Evolutionary conservation across 2,113 vertebrate species (phyloP), one percentile per base, ranked within the genome.

Genomic region (Gila orcuttii): DNA sequence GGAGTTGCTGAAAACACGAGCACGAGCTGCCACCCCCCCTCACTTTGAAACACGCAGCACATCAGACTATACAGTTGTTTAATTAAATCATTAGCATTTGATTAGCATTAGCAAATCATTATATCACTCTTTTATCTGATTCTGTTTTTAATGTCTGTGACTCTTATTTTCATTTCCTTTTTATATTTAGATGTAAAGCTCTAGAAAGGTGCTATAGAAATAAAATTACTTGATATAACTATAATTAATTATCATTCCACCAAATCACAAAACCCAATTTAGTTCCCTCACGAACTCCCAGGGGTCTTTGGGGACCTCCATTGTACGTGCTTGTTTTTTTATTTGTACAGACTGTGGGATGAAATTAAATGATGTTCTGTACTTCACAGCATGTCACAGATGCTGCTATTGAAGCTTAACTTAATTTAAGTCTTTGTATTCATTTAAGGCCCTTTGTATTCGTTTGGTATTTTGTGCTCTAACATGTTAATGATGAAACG

Each of bases 331-430:
- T 62, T 28, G n/a, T 69, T 9, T 42, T 66, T 39, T 5, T 5
- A 2, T 39, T 21, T 11, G 15, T 71, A 23, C 19, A 71, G 9
- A 71, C 68, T 73, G 28, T 68, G 69, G 36, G 69, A 73, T 12
- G 36, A 73, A 9, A 42, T 42, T 1, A 42, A 73, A 39, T 73
- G 9, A 12, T 12, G 10, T 73, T 42, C 33, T 71, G 33, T 71
- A 71, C 33, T 23, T 39, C 33, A 39, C 36, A 69, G 66, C 33
- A 39, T 71, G 8, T 71, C 33, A 23, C 31, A 71, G 68, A 71
- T 71, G 68, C 33, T 69, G 33, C 69, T 36, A 77, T 12, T 50
- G n/a, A 76, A 47, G n/a, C 45, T 17, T 75, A 77, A 52, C 28
- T 33, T 33, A 71, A 39, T 8, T 71, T 21, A 21, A 36, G 28